A percentile compares a stretch with the other conserved stretches of the same genome.
Evolutionary conservation across 1,140 invertebrate genomes (phyloP).

Genomic region (Drosophila ironensis): DNA sequence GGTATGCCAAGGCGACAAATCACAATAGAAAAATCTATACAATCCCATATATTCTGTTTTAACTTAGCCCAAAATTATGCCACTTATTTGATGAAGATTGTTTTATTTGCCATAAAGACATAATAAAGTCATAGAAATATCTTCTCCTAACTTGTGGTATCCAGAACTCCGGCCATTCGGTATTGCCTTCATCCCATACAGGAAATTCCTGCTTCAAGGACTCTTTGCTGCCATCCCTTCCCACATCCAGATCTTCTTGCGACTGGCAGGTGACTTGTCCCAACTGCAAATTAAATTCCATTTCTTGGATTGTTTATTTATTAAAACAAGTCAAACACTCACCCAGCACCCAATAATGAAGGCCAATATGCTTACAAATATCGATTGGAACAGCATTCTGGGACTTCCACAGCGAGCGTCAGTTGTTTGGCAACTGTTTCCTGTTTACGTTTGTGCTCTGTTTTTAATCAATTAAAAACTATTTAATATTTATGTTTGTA

Average conservation of each 20-base stretch:
- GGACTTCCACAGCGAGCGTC: slow-evolving; percentile 6
- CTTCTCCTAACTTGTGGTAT: background rate
- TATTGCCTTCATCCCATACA: slow-evolving; percentile 50
- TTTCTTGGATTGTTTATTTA: background rate
- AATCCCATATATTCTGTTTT: background rate
- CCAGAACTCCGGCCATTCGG: slow-evolving; percentile 33
- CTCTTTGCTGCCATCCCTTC: background rate
- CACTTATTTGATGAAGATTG: background rate
- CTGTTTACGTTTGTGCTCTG: background rate
- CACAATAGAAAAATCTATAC: background rate
- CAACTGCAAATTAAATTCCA: slow-evolving; percentile 27
- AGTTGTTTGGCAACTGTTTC: slow-evolving; percentile 13
- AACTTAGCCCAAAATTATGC: background rate
- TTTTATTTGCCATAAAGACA: too few relatives aligned
- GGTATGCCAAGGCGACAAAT: slow-evolving; percentile 1
- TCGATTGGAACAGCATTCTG: slow-evolving; percentile 27
- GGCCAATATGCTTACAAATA: slow-evolving; percentile 21
- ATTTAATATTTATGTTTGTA: slow-evolving; percentile 28
- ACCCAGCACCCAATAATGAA: slow-evolving; percentile 24
- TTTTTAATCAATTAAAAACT: slow-evolving; percentile 31
- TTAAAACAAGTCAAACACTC: slow-evolving; percentile 1
- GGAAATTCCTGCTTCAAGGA: slow-evolving; percentile 50
- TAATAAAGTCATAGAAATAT: too few relatives aligned
- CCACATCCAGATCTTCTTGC: background rate
- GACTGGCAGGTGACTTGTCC: slow-evolving; percentile 31